Percentiles rank a stretch among this genome's conserved stretches.
Conservation (phyloP, 2,797 vertebrate genomes). For the Schizopygopsis pylzovi region DNA sequence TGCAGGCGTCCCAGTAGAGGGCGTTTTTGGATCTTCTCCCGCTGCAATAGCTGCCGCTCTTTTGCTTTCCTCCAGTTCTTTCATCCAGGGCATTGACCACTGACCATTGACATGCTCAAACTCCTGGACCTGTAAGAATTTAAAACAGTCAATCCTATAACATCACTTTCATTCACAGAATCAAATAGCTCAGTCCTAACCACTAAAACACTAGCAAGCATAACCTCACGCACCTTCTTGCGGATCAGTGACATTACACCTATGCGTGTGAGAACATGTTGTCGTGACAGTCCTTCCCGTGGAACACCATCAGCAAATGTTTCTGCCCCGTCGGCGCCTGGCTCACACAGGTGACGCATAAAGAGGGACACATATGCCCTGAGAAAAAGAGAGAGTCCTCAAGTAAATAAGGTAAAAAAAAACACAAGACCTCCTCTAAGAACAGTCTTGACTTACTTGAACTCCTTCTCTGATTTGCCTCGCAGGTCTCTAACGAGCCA, state of each 20-base stretch:
- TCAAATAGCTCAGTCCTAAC: background rate
- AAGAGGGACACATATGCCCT: constrained; percentile 98
- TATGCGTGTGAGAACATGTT: constrained; percentile 96
- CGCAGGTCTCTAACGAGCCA: constrained; percentile 97
- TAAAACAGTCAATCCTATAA: background rate
- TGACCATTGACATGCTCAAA: constrained; percentile 98
- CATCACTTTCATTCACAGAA: background rate
- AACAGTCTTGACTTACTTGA: constrained; percentile 83
- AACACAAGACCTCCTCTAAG: background rate
- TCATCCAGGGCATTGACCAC: constrained; percentile 98
- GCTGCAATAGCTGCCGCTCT: constrained; percentile 84
- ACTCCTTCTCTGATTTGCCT: constrained; percentile 98
- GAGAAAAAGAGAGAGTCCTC: constrained; percentile 2
- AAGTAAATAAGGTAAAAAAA: background rate
- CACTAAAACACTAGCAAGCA: no score
- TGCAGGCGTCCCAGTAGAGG: constrained; percentile 89
- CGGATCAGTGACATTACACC: constrained; percentile 98
- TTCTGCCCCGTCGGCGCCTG: constrained; percentile 96
- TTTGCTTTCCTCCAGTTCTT: constrained; percentile 92
- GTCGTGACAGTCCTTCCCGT: constrained; percentile 93
- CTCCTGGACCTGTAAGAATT: constrained; percentile 88
- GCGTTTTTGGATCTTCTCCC: constrained; percentile 89
- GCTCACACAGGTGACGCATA: constrained; percentile 98
- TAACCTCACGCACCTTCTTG: constrained; percentile 84
- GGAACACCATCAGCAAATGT: constrained; percentile 97